These are phyloP conservation scores for Trypoxylus dichotomus DNA, from an alignment of 1,140 invertebrate genomes.

Conservation along the genomic window DNA sequence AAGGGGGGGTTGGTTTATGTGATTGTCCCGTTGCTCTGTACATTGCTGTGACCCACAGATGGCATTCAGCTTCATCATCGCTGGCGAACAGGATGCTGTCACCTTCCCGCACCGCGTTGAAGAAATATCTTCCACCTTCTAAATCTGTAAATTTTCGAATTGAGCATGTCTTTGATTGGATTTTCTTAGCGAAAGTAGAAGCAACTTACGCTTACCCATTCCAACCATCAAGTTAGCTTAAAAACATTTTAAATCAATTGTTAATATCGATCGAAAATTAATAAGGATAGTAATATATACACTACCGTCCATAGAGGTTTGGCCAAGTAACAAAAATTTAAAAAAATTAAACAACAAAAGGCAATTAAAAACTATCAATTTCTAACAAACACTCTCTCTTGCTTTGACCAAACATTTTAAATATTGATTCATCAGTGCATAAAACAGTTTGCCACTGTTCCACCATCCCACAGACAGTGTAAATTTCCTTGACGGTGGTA, in stretches of 20 bases:
- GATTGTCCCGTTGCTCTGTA: conserved; percentile 98
- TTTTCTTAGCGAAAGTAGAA: conserved; percentile 9
- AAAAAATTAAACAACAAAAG: no score
- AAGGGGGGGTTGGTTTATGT: conserved; percentile 95
- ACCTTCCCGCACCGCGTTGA: conserved; percentile 97
- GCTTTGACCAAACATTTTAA: no score
- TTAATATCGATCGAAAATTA: background rate
- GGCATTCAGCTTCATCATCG: conserved; percentile 97
- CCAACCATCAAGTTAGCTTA: conserved; percentile 87
- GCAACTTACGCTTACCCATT: conserved; percentile 65
- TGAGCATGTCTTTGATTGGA: conserved; percentile 13
- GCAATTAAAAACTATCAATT: no score
- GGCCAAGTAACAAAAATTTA: no score
- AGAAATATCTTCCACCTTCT: conserved; percentile 91
- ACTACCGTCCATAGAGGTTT: no score
- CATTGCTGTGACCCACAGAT: conserved; percentile 98
- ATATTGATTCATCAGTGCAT: no score
- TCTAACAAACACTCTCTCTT: no score
- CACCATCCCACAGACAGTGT: no score
- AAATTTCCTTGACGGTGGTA: no score
- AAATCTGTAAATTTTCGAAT: conserved; percentile 61
- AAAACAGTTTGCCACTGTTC: no score
- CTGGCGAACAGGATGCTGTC: conserved; percentile 96
- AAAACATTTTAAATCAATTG: conserved; percentile 36
- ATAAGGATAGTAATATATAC: background rate